phyloP scores from a whole-genome alignment of 2,113 vertebrate genomes.

The Caretta caretta region DNA sequence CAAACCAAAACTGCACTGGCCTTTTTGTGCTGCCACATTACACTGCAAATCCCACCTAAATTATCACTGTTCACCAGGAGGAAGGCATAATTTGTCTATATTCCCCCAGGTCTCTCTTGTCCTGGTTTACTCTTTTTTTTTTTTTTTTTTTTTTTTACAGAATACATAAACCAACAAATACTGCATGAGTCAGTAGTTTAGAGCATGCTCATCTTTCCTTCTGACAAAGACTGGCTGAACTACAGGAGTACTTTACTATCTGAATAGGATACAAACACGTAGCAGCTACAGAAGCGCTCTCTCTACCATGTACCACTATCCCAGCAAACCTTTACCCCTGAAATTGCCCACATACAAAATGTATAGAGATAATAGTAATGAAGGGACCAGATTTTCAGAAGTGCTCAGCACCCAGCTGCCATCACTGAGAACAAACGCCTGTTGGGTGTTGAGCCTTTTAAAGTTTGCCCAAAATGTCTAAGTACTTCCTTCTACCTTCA shows the following conservation, averaged over 20 bases:
- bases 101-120: neutral
- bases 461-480: neutral
- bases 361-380: neutral
- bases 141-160: accelerated
- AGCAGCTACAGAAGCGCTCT: neutral
- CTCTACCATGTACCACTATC: neutral
- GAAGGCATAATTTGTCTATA: neutral
- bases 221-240: neutral
- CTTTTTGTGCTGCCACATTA: neutral
- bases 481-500: neutral
- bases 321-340: neutral
- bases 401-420: neutral
- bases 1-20: neutral
- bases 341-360: neutral
- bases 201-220: neutral
- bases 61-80: neutral
- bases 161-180: neutral
- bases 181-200: neutral
- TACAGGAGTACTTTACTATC: neutral
- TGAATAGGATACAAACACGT: neutral
- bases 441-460: neutral
- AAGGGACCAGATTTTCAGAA: neutral
- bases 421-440: neutral
- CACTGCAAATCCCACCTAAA: neutral
- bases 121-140: neutral